Base-by-base conservation (phyloP, 1,140 invertebrate species). In the Halictus rubicundus region DNA sequence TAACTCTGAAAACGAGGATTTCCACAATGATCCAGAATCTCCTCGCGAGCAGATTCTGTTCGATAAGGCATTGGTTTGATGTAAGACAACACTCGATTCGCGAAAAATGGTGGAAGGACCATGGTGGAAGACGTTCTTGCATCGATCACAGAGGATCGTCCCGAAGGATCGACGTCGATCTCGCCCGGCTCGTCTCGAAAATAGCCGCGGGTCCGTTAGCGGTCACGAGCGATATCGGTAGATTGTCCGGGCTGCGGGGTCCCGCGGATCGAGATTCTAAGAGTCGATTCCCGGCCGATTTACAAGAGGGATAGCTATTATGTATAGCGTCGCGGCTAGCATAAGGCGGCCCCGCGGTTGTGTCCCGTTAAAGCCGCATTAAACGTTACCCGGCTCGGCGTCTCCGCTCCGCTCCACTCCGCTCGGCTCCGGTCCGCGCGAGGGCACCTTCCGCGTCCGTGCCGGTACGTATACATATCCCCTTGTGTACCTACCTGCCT, bases 181-280 rank as follows among this genome's bases (percentile, higher is more conserved):
- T 46, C n/a, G 7, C 12, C 39, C 27, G n/a, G 74, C 70, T 32
- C 23, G 23, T 54, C n/a, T 27, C 70, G 57, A n/a, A n/a, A 46
- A 60, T 63, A 23, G 23, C 63, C 23, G 60, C 63, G 23, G 70
- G 80, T 27, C 76, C 76, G 81, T 83, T 84, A 84, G 65, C 59
- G 60, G 27, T 57, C 52, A 65, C 76, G 65, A 61, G 66, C 82
- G 77, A 84, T 84, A 84, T 84, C 82, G 76, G n/a, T n/a, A 52
- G 82, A 82, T 82, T 70, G 80, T 49, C n/a, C 46, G 21, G 27
- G 19, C 54, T n/a, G 49, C 19, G 16, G 21, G 49, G 68, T 39
- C 68, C 82, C n/a, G 68, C 72, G 19, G 54, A 76, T 81, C 72
- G 80, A 78, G 78, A 83, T 72, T 85, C 77, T 77, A 81, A 80